phyloP scores from a whole-genome alignment of 2,797 vertebrate genomes.

The Acipenser oxyrinchus region DNA sequence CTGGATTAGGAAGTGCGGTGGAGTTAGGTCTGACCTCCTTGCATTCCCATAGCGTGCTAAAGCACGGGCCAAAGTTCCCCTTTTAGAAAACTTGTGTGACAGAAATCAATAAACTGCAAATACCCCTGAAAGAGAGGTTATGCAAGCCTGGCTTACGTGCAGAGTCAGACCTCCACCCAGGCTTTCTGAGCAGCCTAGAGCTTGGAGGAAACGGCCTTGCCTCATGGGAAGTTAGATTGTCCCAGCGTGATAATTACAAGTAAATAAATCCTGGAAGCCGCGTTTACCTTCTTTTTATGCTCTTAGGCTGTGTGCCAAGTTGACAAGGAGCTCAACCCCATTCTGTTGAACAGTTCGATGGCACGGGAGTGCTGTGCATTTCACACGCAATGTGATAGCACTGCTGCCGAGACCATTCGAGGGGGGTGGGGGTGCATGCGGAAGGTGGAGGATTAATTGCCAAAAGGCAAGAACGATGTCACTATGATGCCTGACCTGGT shows the following conservation, averaged over 20 bases:
- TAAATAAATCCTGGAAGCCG: constrained; percentile 57
- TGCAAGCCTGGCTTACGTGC: constrained; percentile 53
- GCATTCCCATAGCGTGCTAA: constrained; percentile 69
- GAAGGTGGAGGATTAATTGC: constrained; percentile 5
- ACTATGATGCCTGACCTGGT: too few species aligned
- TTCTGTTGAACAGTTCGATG: constrained; percentile 44
- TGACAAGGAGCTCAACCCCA: constrained; percentile 37
- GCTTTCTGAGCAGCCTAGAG: constrained; percentile 31
- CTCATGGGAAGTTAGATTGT: constrained; percentile 62
- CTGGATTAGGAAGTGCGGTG: neutral
- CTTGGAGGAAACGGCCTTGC: constrained; percentile 45
- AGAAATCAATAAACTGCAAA: constrained; percentile 73
- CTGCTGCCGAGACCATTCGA: constrained; percentile 8
- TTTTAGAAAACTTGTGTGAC: constrained; percentile 65
- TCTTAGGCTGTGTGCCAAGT: constrained; percentile 44
- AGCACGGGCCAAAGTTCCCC: constrained; percentile 59
- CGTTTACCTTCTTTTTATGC: constrained; percentile 61
- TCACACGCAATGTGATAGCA: constrained; percentile 57
- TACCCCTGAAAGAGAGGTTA: constrained; percentile 50
- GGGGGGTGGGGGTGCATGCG: constrained; percentile 25
- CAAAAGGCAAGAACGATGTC: too few species aligned
- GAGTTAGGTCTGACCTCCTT: constrained; percentile 7
- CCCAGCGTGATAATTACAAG: constrained; percentile 45
- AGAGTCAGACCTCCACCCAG: constrained; percentile 38
- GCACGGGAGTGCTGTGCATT: constrained; percentile 45